Base-by-base conservation (phyloP, 2,113 vertebrate genomes). In the Hoplias malabaricus region DNA sequence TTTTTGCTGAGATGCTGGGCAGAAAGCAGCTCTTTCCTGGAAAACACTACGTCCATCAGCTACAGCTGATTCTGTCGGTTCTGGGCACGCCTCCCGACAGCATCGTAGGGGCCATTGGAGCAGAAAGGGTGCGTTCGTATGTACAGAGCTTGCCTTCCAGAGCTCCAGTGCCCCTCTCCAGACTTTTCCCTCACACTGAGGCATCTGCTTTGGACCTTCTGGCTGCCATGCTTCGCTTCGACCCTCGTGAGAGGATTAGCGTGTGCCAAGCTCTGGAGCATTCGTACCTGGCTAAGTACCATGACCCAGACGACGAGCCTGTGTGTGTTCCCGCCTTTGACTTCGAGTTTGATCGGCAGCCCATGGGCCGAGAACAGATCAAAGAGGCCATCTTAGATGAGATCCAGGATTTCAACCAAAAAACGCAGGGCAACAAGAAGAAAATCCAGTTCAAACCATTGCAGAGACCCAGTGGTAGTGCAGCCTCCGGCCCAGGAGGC, bases 1-100 rank as follows among this genome's bases (percentile, higher is more conserved):
- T 99, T 82, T 97, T 98, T 14, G 97, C 95, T 0, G 97, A 99
- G 82, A 99, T 99, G 97, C 68, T 99, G 5, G 97, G 94, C 0
- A 90, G 96, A 0, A 92, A 94, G 0, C 97, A 98, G 78, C 93
- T 99, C 29, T 99, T 99, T 79, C 97, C 96, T 0, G 97, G 96
- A 0, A 92, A 96, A 0, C 94, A 98, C 59, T 99, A 98, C 0
- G 92, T 99, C 0, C 96, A 99, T 77, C 97, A 99, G 85, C 90
- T 99, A 0, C 96, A 97, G 66, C 92, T 98, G 9, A 97, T 99
- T 85, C 89, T 99, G 90, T 94, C 91, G 0, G 95, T 98, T 57
- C 33, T 98, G 74, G 97, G 96, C 0, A 98, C 96, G 0, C 96
- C 95, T 0, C 95, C 96, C 0, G 91, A 94, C 0, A 78, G 88